Base-by-base conservation (phyloP, 2,888 invertebrate genomes). In the Cephus pulcher region DNA sequence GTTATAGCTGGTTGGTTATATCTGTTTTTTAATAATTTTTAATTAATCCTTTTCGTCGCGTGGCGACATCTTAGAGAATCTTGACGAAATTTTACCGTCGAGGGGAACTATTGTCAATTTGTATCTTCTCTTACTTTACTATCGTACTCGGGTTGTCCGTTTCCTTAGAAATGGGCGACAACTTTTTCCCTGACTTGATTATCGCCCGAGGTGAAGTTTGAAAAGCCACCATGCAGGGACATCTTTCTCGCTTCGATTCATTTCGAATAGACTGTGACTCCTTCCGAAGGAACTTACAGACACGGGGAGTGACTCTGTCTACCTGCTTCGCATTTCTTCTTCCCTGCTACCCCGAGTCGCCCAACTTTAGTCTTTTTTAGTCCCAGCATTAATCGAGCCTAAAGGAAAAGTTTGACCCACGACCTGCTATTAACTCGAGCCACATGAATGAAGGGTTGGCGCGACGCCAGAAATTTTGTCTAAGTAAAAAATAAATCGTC, bases 171-270 rank as follows among this genome's bases (percentile, higher is more conserved):
- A 23, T 15, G 40, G 11, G 73, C 30, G 11, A 34, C 76, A 81
- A 81, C 78, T 77, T 81, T 77, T 70, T 33, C 56, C 75, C 33
- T 79, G 70, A 68, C 12, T 73, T 33, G 23, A 34, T 35, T 73
- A 32, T 11, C 68, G 37, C 30, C 4, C 37, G 15, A 30, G 30
- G 30, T 12, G 30, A 32, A 70, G 56, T 75, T 78, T 76, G 35
- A 23, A 34, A 75, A 32, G n/a, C 12, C 71, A 73, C 73, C 37
- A 32, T 73, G 74, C 30, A 75, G 12, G 11, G 30, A 15, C 35
- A 4, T 75, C 30, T 37, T 33, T 73, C 15, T 35, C 56, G 70
- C 73, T 23, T 56, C 56, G 56, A 56, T 56, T 56, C 23, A 2
- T 56, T 56, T 56, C 56, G 23, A 56, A 56, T 56, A 1, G 56